Percentiles rank a stretch among this genome's conserved stretches.
phyloP scores from a whole-genome alignment of 2,113 vertebrate species.

The Eclectus roratus region DNA sequence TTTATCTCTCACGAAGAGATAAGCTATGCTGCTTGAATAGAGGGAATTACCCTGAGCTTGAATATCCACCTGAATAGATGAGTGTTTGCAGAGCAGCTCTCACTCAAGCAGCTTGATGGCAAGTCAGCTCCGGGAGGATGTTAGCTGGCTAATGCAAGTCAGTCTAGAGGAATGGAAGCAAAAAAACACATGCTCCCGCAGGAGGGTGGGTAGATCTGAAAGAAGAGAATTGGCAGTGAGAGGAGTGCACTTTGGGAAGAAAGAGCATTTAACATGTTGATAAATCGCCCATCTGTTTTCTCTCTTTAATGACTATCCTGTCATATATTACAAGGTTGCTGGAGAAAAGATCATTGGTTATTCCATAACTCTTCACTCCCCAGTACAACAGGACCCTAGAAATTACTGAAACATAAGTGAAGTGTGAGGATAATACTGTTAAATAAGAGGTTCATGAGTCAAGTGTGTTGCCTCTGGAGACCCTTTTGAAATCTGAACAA shows the following conservation, averaged over 20 bases:
- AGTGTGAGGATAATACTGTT: background rate
- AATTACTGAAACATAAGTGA: background rate
- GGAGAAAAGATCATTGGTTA: background rate
- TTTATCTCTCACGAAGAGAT: background rate
- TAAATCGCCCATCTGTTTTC: background rate
- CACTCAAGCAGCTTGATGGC: background rate
- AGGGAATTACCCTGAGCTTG: background rate
- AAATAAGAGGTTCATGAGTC: background rate
- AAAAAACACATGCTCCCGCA: fast-evolving
- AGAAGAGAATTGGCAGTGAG: background rate
- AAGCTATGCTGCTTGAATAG: background rate
- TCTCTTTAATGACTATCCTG: background rate
- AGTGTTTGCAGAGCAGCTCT: background rate
- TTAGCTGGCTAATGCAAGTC: background rate
- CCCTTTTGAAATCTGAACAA: background rate
- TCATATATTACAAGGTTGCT: background rate
- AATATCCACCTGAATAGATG: background rate
- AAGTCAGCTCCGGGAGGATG: background rate
- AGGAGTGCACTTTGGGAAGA: background rate
- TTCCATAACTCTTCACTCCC: background rate
- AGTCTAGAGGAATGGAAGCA: background rate
- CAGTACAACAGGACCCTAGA: fast-evolving
- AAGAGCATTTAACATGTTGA: background rate
- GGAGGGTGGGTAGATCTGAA: background rate
- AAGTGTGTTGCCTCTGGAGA: background rate